Conservation (phyloP, 2,888 invertebrate species). For the Spilarctia lutea region DNA sequence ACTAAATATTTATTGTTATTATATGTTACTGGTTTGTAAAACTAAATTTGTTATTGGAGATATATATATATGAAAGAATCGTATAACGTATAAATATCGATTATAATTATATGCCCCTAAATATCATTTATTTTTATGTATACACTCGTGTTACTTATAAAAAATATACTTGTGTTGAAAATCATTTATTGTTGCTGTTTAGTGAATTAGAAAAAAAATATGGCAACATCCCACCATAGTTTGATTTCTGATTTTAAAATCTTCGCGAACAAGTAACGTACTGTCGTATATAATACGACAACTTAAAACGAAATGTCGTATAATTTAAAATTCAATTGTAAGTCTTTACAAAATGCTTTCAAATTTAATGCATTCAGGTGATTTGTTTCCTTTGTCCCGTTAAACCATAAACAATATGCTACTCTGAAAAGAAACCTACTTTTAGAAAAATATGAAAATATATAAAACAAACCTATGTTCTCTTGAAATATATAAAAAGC, state of each 20-base stretch:
- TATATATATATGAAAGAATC: conserved; percentile 1
- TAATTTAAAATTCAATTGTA: not conserved
- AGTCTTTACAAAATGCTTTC: not conserved
- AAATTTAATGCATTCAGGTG: not conserved
- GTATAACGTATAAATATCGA: not conserved
- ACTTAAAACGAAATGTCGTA: conserved; percentile 1
- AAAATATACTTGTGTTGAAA: not conserved
- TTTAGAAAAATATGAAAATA: conserved; percentile 16
- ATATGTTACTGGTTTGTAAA: conserved; percentile 8
- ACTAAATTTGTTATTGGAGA: not conserved
- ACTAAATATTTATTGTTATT: conserved; percentile 2
- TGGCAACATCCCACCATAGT: not conserved
- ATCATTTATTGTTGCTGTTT: not conserved
- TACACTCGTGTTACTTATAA: not conserved
- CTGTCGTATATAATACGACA: conserved; percentile 13
- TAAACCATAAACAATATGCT: too few relatives aligned
- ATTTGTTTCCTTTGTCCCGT: not conserved
- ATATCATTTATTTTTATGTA: conserved; percentile 3
- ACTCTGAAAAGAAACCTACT: too few relatives aligned
- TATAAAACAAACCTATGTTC: not conserved
- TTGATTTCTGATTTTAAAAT: not conserved
- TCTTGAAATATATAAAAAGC: conserved; percentile 40
- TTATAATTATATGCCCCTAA: not conserved
- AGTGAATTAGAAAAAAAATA: not conserved
- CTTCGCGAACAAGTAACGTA: conserved; percentile 5